A percentile compares a stretch with the other conserved stretches of the same genome.
Evolutionary conservation across 2,888 invertebrate species (phyloP).

Genomic region (Brenthis hecate): DNA sequence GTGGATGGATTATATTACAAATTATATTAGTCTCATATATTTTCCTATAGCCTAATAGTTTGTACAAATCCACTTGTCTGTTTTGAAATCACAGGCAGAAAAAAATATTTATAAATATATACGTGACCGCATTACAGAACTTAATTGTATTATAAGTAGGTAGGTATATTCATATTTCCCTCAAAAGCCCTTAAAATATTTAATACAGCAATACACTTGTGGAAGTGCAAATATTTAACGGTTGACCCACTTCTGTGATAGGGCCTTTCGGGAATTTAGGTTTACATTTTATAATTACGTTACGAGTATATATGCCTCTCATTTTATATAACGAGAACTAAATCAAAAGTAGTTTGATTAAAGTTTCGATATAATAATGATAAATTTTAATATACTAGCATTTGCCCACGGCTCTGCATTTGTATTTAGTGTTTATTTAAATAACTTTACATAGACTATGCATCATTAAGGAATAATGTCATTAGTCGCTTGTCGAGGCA

Average conservation of each 20-base stretch:
- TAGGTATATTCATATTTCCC: constrained; percentile 2
- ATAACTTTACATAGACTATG: no score
- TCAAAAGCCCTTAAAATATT: constrained; percentile 23
- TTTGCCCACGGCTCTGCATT: no score
- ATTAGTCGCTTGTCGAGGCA: no score
- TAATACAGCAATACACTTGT: constrained; percentile 27
- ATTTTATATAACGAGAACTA: constrained; percentile 11
- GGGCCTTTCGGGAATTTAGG: constrained; percentile 25
- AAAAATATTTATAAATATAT: no score
- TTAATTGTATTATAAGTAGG: constrained; percentile 8
- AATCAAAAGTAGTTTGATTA: constrained; percentile 20
- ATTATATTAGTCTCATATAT: no score
- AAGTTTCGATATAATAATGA: neutral
- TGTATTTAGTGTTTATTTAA: no score
- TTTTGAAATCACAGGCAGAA: no score
- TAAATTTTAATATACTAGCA: no score
- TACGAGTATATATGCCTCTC: constrained; percentile 15
- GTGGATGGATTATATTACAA: no score
- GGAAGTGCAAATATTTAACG: constrained; percentile 29
- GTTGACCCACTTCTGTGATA: constrained; percentile 29
- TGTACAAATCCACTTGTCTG: no score
- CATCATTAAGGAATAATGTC: no score
- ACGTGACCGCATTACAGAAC: constrained; percentile 8
- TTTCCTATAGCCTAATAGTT: no score
- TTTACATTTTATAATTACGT: constrained; percentile 24